Conservation (phyloP, 2,888 invertebrate genomes). For the Frankliniella intonsa region DNA sequence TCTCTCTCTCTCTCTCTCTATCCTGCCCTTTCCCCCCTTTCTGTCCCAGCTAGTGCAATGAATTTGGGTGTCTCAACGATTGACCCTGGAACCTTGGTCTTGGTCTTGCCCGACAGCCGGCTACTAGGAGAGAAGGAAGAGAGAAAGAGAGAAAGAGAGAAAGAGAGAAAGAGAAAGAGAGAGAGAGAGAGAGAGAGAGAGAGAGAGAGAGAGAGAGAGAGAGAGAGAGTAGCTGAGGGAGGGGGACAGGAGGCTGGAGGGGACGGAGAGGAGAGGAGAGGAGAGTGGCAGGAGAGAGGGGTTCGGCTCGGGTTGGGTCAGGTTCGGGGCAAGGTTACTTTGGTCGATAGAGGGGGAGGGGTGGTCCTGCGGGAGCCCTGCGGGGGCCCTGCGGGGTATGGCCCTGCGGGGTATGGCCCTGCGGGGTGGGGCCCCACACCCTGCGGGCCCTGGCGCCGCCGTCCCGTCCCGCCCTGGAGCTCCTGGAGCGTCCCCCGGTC, state of each 20-base stretch:
- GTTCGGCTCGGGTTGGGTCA: background rate
- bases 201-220: conserved; percentile 10
- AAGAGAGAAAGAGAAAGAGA: background rate
- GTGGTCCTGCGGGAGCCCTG: background rate
- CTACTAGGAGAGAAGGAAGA: background rate
- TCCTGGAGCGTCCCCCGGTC: background rate
- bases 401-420: too few species aligned
- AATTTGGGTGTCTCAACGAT: conserved; percentile 22
- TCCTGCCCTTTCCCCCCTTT: background rate
- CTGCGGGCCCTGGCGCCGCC: background rate
- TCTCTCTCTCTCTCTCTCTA: background rate
- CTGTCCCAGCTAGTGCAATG: background rate
- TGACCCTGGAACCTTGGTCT: background rate
- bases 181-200: background rate
- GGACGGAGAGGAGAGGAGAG: background rate
- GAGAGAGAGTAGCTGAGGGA: background rate
- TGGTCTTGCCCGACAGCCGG: background rate
- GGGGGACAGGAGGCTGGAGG: background rate
- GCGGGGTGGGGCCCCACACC: background rate
- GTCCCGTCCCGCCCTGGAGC: background rate
- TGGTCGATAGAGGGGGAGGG: conserved; percentile 16
- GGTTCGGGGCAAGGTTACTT: conserved; percentile 24
- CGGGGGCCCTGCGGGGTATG: too few species aligned
- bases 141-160: background rate
- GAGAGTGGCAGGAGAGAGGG: background rate